Evolutionary conservation across 2,888 invertebrate species (phyloP).

Genomic region (Bhutanitis thaidina): DNA sequence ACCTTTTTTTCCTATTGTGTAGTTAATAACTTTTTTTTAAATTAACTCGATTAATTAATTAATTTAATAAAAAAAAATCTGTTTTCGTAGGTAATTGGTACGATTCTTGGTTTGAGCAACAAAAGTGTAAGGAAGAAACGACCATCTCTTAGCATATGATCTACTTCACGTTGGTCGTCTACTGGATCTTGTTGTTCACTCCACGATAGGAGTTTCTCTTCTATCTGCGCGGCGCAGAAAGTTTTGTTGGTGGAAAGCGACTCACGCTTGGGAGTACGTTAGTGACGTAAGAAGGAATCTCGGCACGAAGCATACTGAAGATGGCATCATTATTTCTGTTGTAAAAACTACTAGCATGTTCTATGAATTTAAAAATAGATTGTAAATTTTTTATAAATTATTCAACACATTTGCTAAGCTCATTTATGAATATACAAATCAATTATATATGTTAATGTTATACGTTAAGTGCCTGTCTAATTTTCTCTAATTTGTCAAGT

Average conservation of each 20-base stretch:
- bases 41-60: too few species aligned
- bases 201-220: constrained; percentile 67
- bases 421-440: too few species aligned
- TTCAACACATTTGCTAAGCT: not conserved
- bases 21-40: too few species aligned
- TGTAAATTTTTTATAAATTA: not conserved
- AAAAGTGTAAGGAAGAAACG: constrained; percentile 88
- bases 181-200: constrained; percentile 58
- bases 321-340: constrained; percentile 2
- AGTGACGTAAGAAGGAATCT: constrained; percentile 30
- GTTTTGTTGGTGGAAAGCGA: constrained; percentile 47
- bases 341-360: not conserved
- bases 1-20: too few species aligned
- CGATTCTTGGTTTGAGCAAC: constrained; percentile 88
- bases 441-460: too few species aligned
- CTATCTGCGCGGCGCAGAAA: constrained; percentile 53
- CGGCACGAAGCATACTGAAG: constrained; percentile 12
- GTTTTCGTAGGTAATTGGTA: constrained; percentile 80
- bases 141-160: constrained; percentile 87
- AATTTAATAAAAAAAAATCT: too few species aligned
- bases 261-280: constrained; percentile 44
- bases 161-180: constrained; percentile 15
- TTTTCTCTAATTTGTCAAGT: too few species aligned
- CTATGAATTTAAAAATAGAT: not conserved
- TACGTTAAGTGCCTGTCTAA: too few species aligned